These are phyloP conservation scores for Talpa occidentalis DNA, from an alignment of 2,113 vertebrate species.

Conservation along the genomic window DNA sequence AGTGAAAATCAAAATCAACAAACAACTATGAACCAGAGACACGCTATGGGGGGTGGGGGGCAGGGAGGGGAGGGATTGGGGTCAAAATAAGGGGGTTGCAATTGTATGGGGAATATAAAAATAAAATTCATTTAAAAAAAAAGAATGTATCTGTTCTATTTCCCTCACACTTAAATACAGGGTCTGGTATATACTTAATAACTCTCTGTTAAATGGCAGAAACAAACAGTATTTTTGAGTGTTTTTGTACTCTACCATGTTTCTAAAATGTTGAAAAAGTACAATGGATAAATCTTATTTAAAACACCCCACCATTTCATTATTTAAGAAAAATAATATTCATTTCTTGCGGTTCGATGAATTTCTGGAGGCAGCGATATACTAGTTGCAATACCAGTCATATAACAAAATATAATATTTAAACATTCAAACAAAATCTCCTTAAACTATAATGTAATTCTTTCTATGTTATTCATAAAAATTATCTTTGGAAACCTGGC, in stretches of 20 bases:
- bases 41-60: too few species aligned
- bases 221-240: background rate
- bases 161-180: background rate
- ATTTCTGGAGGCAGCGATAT: background rate
- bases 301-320: background rate
- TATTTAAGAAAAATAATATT: background rate
- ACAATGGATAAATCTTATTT: background rate
- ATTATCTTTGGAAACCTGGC: background rate
- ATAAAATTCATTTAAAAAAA: too few species aligned
- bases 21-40: too few species aligned
- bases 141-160: background rate
- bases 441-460: background rate
- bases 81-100: too few species aligned
- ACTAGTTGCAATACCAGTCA: background rate
- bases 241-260: background rate
- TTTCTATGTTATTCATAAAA: background rate
- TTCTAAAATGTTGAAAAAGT: conserved; percentile 1
- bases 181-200: background rate
- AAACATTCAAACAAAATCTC: background rate
- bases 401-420: background rate
- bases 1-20: too few species aligned
- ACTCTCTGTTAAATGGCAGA: background rate
- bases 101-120: too few species aligned
- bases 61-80: too few species aligned
- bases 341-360: background rate